Evolutionary conservation across 2,113 vertebrate genomes (phyloP).

Genomic region (Chaetodon auriga): DNA sequence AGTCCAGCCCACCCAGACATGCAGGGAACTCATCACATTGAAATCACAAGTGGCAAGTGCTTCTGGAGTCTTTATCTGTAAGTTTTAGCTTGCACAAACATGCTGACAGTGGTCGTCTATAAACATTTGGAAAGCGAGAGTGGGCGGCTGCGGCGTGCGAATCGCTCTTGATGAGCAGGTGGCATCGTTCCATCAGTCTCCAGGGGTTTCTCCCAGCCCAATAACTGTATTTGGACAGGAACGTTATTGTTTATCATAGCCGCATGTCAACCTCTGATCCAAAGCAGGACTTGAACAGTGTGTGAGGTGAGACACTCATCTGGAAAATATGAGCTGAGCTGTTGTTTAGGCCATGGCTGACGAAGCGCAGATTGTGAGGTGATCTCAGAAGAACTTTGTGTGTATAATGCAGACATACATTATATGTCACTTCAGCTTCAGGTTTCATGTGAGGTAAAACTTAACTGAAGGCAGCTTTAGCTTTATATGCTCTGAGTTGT

Average conservation of each 20-base stretch:
- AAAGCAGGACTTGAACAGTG: slow-evolving; percentile 52
- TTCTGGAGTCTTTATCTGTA: slow-evolving; percentile 2
- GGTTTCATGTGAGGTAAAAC: not conserved
- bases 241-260: slow-evolving; percentile 64
- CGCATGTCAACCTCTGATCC: slow-evolving; percentile 50
- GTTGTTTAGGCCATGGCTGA: slow-evolving; percentile 29
- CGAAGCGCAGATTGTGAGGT: slow-evolving; percentile 12
- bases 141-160: too few species aligned
- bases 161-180: too few species aligned
- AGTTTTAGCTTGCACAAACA: not conserved
- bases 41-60: slow-evolving; percentile 10
- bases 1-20: slow-evolving; percentile 27
- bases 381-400: slow-evolving; percentile 4
- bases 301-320: slow-evolving; percentile 11
- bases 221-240: slow-evolving; percentile 71
- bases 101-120: not conserved
- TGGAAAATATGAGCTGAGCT: slow-evolving; percentile 60
- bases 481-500: not conserved
- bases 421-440: not conserved
- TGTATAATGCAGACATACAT: not conserved
- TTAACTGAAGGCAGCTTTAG: not conserved
- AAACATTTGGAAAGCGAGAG: not conserved
- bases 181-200: not conserved
- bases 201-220: not conserved
- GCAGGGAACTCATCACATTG: slow-evolving; percentile 5